phyloP scores from a whole-genome alignment of 2,888 invertebrate species.

The Caenorhabditis parvicauda region DNA sequence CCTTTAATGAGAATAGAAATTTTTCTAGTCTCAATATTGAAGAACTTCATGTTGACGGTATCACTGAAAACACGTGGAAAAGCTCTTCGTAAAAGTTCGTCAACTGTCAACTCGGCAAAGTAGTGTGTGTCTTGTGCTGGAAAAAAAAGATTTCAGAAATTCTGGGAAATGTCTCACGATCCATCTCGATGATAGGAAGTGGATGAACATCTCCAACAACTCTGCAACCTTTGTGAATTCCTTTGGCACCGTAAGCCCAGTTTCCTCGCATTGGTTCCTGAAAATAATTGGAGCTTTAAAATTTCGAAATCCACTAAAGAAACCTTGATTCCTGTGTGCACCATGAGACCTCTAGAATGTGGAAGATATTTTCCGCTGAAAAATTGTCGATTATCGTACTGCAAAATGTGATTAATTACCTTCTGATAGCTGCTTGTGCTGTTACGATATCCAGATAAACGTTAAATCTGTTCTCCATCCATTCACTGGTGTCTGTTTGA shows the following conservation, averaged over 20 bases:
- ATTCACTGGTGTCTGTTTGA: conserved; percentile 18
- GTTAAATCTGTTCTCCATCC: conserved; percentile 23
- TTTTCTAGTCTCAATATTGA: background rate
- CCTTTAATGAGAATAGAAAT: conserved; percentile 4
- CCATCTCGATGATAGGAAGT: conserved; percentile 22
- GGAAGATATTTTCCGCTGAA: conserved; percentile 25
- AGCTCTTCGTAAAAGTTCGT: conserved; percentile 7
- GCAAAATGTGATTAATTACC: conserved; percentile 2
- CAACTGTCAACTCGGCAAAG: conserved; percentile 12
- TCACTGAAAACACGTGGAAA: conserved; percentile 6
- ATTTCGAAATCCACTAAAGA: background rate
- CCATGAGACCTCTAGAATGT: conserved; percentile 21
- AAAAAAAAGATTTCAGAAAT: background rate
- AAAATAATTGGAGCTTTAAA: background rate
- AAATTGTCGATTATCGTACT: background rate
- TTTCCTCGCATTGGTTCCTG: conserved; percentile 5
- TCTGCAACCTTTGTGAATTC: conserved; percentile 25
- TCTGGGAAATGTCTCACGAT: conserved; percentile 9
- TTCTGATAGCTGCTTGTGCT: conserved; percentile 19
- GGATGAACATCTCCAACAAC: conserved; percentile 16
- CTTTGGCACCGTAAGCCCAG: conserved; percentile 23
- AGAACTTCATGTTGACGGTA: too few species aligned
- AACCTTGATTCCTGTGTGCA: conserved; percentile 8
- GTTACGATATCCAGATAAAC: conserved; percentile 27
- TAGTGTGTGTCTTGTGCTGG: conserved; percentile 27